Evolutionary conservation across 2,888 invertebrate genomes (phyloP).

Genomic region (Tetrapedia diversipes): DNA sequence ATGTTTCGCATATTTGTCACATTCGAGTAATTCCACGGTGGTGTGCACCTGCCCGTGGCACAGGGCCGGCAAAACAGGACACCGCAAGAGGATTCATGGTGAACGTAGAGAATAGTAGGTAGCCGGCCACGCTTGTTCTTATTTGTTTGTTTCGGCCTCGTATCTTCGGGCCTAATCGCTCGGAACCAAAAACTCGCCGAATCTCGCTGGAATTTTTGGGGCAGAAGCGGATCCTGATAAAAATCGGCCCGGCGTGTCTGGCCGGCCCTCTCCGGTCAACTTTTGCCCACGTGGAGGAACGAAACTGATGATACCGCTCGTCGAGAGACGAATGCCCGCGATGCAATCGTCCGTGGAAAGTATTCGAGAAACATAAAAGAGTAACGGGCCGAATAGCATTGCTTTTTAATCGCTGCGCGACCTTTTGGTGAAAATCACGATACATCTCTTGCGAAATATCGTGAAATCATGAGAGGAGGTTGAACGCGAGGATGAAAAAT

Average conservation of each 20-base stretch:
- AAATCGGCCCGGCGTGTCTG: constrained; percentile 54
- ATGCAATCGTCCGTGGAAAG: constrained; percentile 54
- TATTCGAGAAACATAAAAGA: constrained; percentile 9
- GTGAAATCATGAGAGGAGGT: too few relatives aligned
- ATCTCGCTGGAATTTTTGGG: constrained; percentile 78
- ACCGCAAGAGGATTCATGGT: constrained; percentile 64
- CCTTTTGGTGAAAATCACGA: not conserved
- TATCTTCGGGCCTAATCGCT: constrained; percentile 79
- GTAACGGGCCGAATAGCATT: not conserved
- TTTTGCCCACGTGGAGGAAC: constrained; percentile 54
- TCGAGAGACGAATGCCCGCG: constrained; percentile 53
- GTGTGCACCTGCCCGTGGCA: constrained; percentile 76
- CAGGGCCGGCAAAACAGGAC: constrained; percentile 52
- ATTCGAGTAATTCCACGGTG: constrained; percentile 79
- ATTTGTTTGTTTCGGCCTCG: constrained; percentile 78
- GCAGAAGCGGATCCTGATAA: constrained; percentile 78
- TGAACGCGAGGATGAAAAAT: too few relatives aligned
- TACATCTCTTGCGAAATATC: too few relatives aligned
- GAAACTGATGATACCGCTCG: constrained; percentile 47
- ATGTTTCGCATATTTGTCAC: constrained; percentile 81
- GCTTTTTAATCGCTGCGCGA: not conserved
- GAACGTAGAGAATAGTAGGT: constrained; percentile 68
- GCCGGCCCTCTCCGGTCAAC: not conserved
- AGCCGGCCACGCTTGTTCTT: constrained; percentile 70
- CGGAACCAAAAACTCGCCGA: constrained; percentile 73